These are phyloP conservation scores for Drosophila ogumai DNA, from an alignment of 1,140 invertebrate genomes.

Conservation along the genomic window DNA sequence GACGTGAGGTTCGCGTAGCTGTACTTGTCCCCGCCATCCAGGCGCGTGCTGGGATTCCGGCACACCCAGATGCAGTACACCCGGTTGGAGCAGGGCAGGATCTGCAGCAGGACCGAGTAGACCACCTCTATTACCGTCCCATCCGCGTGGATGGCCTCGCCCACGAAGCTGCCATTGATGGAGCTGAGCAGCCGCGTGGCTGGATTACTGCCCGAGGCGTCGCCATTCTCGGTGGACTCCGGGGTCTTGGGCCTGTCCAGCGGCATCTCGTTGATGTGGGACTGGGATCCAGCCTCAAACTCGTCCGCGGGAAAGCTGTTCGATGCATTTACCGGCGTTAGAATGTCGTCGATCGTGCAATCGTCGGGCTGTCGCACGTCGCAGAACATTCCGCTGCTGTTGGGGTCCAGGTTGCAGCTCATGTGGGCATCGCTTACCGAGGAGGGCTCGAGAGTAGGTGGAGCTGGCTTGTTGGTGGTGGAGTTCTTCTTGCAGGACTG, in stretches of 20 bases:
- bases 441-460: slow-evolving; percentile 4
- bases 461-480: slow-evolving; percentile 5
- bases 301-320: slow-evolving; percentile 42
- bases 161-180: slow-evolving; percentile 60
- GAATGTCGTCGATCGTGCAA: slow-evolving; percentile 46
- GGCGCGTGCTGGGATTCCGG: slow-evolving; percentile 85
- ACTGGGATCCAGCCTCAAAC: slow-evolving; percentile 50
- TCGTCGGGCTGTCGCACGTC: slow-evolving; percentile 24
- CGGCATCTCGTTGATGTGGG: slow-evolving; percentile 29
- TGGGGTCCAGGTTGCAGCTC: slow-evolving; percentile 23
- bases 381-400: slow-evolving; percentile 22
- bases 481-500: slow-evolving; percentile 39
- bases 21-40: slow-evolving; percentile 58
- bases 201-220: slow-evolving; percentile 51
- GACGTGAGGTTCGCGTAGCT: slow-evolving; percentile 84
- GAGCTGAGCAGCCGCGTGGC: slow-evolving; percentile 41
- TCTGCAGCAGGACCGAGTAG: slow-evolving; percentile 62
- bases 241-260: slow-evolving; percentile 38
- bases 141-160: slow-evolving; percentile 65
- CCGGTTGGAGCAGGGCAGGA: slow-evolving; percentile 75
- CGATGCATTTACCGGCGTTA: slow-evolving; percentile 54
- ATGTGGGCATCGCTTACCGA: slow-evolving; percentile 18
- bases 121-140: slow-evolving; percentile 61
- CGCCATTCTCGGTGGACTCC: slow-evolving; percentile 33
- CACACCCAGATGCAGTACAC: slow-evolving; percentile 87